phyloP scores from a whole-genome alignment of 2,113 vertebrate species.

The Apus apus region DNA sequence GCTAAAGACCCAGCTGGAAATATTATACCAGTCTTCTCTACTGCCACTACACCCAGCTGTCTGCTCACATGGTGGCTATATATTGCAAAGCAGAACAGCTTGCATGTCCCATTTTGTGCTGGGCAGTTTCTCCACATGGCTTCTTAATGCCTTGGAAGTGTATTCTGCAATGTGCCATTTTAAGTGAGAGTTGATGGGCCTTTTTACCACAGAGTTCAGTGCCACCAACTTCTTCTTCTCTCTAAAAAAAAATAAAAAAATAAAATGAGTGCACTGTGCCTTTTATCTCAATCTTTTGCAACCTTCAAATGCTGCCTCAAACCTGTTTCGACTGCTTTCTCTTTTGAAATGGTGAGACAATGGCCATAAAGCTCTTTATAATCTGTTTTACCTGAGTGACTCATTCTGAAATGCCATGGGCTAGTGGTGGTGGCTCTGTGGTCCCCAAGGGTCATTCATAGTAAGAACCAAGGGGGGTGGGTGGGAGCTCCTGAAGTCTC shows the following conservation, averaged over 20 bases:
- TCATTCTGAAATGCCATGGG: background rate
- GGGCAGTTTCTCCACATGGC: background rate
- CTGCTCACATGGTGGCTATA: rapidly evolving
- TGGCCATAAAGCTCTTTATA: background rate
- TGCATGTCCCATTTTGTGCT: background rate
- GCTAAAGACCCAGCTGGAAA: background rate
- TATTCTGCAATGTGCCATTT: background rate
- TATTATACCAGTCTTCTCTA: background rate
- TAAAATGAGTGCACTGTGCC: background rate
- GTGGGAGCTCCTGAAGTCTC: rapidly evolving
- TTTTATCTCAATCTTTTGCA: constrained; percentile 2
- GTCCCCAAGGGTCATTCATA: background rate
- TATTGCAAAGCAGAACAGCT: background rate
- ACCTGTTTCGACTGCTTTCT: background rate
- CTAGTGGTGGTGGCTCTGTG: rapidly evolving
- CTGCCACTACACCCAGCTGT: background rate
- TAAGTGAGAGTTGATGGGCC: background rate
- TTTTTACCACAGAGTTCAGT: background rate
- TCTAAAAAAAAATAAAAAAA: no score
- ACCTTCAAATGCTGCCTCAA: background rate
- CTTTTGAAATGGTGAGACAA: background rate
- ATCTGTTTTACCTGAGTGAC: background rate
- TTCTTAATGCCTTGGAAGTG: background rate
- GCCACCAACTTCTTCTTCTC: background rate
- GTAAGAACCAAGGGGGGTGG: background rate